Evolutionary conservation across 2,888 invertebrate genomes (phyloP).

Genomic region (Agrotis clavis): DNA sequence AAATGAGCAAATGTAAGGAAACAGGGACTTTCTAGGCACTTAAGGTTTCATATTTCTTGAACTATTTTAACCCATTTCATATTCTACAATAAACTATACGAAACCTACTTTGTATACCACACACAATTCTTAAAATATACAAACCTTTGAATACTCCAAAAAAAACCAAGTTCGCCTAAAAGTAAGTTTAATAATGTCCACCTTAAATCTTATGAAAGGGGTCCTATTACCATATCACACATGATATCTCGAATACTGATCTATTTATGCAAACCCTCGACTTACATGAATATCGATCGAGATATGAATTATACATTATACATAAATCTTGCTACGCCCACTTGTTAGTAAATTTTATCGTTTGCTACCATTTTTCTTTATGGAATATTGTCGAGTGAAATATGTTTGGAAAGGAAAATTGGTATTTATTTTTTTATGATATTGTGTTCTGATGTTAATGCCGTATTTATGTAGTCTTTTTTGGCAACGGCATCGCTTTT

Average conservation of each 20-base stretch:
- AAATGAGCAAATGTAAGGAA: too few species aligned
- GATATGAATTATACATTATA: constrained; percentile 65
- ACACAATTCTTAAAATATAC: too few species aligned
- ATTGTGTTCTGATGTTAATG: constrained; percentile 4
- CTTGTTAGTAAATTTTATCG: constrained; percentile 39
- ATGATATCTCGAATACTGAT: constrained; percentile 57
- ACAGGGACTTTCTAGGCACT: too few species aligned
- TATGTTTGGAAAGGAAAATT: constrained; percentile 23
- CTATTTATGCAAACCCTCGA: constrained; percentile 48
- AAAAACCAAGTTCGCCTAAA: background rate
- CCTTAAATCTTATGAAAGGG: constrained; percentile 52
- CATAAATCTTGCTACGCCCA: constrained; percentile 47
- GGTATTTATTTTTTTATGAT: background rate
- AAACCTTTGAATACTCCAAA: background rate
- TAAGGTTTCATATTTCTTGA: too few species aligned
- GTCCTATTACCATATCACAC: constrained; percentile 59
- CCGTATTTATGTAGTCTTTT: too few species aligned
- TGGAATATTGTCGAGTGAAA: constrained; percentile 12
- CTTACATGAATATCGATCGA: constrained; percentile 70
- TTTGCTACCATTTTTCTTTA: constrained; percentile 34
- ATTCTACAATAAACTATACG: too few species aligned
- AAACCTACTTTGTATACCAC: too few species aligned
- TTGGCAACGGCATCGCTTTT: too few species aligned
- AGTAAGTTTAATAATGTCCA: constrained; percentile 25
- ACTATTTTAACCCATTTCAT: too few species aligned